phyloP scores from a whole-genome alignment of 2,113 vertebrate genomes.

The Urocitellus parryii region DNA sequence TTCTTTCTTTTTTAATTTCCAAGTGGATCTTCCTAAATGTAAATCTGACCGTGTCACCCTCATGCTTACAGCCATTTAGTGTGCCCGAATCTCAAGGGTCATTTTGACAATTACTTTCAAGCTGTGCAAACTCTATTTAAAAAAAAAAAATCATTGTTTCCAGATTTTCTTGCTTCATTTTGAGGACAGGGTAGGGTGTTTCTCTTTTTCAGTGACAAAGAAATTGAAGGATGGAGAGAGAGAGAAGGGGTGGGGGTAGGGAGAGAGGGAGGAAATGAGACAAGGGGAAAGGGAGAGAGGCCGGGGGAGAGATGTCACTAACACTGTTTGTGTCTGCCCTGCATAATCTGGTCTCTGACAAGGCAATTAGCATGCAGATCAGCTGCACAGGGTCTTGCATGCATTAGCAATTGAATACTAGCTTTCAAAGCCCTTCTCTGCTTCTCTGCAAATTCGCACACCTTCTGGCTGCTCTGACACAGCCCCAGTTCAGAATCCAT shows the following conservation, averaged over 20 bases:
- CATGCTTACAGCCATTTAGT: not conserved
- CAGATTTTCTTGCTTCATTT: constrained; percentile 54
- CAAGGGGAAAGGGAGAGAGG: not conserved
- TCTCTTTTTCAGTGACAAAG: constrained; percentile 3
- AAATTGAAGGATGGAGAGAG: not conserved
- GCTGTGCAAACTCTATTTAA: not conserved
- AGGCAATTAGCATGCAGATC: constrained; percentile 69
- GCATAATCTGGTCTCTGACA: not conserved
- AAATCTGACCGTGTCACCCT: not conserved
- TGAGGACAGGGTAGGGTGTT: not conserved
- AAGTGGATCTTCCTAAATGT: not conserved
- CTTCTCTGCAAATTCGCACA: constrained; percentile 47
- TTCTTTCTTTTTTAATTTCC: not conserved
- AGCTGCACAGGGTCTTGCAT: not conserved
- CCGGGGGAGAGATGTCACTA: not conserved
- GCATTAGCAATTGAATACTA: constrained; percentile 32
- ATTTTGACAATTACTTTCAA: constrained; percentile 39
- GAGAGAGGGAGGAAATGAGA: not conserved
- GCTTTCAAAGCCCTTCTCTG: constrained; percentile 32
- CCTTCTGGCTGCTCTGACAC: constrained; percentile 67
- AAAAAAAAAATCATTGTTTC: not conserved
- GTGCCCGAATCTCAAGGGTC: not conserved
- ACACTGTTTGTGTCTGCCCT: not conserved
- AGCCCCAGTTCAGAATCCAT: constrained; percentile 68
- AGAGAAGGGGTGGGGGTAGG: not conserved